Evolutionary conservation across 2,888 invertebrate species (phyloP).

Genomic region (Xestia c-nigrum): DNA sequence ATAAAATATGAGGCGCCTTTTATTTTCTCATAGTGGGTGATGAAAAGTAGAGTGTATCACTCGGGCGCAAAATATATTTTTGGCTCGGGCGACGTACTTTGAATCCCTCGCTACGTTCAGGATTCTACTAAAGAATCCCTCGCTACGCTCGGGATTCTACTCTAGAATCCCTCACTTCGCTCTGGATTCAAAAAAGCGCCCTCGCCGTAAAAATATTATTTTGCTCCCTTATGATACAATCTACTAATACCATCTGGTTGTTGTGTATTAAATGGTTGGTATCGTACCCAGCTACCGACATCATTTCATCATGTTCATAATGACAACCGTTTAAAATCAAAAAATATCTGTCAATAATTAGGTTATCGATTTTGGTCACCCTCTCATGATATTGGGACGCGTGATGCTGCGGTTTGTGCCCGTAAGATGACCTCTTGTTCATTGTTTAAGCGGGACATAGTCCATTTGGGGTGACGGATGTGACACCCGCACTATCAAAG

Average conservation of each 20-base stretch:
- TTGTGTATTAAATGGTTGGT: neutral
- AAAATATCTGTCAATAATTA: slow-evolving; percentile 12
- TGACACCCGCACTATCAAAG: slow-evolving; percentile 26
- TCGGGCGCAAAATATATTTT: too few relatives aligned
- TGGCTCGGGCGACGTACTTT: too few relatives aligned
- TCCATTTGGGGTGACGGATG: slow-evolving; percentile 20
- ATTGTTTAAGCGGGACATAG: slow-evolving; percentile 33
- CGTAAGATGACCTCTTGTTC: slow-evolving; percentile 33
- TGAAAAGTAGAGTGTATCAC: too few relatives aligned
- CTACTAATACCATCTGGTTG: neutral
- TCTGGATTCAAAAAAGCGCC: too few relatives aligned
- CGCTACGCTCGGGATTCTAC: too few relatives aligned
- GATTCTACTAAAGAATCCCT: too few relatives aligned
- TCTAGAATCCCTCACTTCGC: too few relatives aligned
- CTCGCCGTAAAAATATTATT: too few relatives aligned
- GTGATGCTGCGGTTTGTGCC: slow-evolving; percentile 37
- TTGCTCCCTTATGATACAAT: too few relatives aligned
- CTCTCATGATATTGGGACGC: slow-evolving; percentile 48
- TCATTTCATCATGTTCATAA: neutral
- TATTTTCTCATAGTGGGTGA: too few relatives aligned
- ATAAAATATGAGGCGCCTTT: too few relatives aligned
- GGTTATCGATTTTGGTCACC: slow-evolving; percentile 59
- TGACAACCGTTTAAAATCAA: slow-evolving; percentile 13
- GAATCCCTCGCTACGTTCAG: too few relatives aligned
- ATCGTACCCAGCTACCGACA: neutral